A percentile compares a stretch with the other conserved stretches of the same genome.
Conservation (phyloP, 2,113 vertebrate genomes). For the Hassar affinis region DNA sequence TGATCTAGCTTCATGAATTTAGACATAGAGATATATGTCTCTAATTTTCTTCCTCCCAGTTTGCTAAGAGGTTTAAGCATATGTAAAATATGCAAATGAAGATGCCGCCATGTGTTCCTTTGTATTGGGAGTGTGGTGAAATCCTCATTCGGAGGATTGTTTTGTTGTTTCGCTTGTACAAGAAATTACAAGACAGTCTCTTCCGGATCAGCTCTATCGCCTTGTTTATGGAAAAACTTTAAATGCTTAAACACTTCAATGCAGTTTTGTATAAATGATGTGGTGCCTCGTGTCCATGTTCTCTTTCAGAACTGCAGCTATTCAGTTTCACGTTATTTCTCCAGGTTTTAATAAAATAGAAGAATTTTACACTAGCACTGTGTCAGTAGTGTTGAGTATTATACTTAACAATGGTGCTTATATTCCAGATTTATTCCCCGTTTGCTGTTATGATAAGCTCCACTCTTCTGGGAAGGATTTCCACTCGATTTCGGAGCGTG, state of each 20-base stretch:
- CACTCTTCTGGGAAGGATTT: background rate
- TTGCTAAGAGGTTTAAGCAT: constrained; percentile 27
- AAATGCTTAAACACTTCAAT: background rate
- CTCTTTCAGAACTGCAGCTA: background rate
- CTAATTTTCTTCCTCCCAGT: constrained; percentile 14
- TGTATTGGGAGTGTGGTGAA: constrained; percentile 2
- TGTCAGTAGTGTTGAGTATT: background rate
- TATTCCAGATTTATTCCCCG: background rate
- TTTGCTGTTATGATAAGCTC: background rate
- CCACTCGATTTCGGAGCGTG: background rate
- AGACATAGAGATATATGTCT: constrained; percentile 48
- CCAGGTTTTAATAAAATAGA: background rate
- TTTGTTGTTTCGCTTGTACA: background rate
- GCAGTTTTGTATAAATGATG: no score
- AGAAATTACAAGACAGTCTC: background rate
- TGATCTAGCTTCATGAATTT: constrained; percentile 69
- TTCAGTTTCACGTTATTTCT: background rate
- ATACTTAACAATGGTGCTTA: no score
- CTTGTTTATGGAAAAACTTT: background rate
- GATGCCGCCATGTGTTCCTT: constrained; percentile 29
- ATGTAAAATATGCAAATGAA: constrained; percentile 49
- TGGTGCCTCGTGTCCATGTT: background rate
- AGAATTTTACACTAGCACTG: no score
- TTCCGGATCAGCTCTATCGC: background rate
- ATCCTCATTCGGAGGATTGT: background rate